Evolutionary conservation across 2,113 vertebrate species (phyloP).

Genomic region (Aythya baeri): DNA sequence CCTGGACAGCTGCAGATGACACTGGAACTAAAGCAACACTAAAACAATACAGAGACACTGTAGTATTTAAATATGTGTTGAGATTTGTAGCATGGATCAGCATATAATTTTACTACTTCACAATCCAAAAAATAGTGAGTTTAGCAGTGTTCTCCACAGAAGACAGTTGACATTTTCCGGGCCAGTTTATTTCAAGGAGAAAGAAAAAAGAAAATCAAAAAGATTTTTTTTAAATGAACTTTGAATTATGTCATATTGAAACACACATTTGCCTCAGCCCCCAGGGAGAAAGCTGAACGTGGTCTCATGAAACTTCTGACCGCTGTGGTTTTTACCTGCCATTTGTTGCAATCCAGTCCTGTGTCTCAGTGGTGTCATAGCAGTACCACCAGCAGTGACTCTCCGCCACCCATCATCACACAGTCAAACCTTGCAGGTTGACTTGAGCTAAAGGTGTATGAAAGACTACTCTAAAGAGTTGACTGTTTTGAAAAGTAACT

Average conservation of each 20-base stretch:
- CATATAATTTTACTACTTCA: not conserved
- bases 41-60: not conserved
- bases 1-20: not conserved
- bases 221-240: not conserved
- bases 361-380: rapidly evolving
- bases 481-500: not conserved
- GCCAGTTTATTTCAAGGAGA: not conserved
- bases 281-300: not conserved
- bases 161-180: not conserved
- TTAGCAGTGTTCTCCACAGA: not conserved
- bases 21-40: not conserved
- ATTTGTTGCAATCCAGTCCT: not conserved
- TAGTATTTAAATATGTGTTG: not conserved
- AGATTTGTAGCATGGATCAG: not conserved
- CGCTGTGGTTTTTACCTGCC: not conserved
- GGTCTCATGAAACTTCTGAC: not conserved
- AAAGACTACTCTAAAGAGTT: not conserved
- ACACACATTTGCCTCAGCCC: not conserved
- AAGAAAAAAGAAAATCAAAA: not conserved
- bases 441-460: not conserved
- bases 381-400: not conserved
- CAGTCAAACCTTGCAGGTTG: not conserved
- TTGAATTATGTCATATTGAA: not conserved
- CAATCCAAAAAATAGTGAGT: not conserved
- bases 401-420: not conserved